These are phyloP conservation scores for Thecophora atra DNA, from an alignment of 2,888 invertebrate genomes.

Conservation along the genomic window DNA sequence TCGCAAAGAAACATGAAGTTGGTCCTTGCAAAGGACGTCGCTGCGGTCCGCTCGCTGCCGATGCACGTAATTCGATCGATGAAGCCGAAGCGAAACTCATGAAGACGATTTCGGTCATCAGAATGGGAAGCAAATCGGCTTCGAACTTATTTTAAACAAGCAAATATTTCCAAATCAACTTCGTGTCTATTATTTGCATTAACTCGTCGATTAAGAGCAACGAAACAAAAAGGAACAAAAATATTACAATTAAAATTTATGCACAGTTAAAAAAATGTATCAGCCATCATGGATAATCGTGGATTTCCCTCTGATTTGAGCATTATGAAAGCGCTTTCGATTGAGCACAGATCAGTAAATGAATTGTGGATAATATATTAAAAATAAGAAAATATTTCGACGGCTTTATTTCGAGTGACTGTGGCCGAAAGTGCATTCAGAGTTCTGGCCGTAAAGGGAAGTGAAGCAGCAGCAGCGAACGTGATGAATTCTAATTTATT, in stretches of 20 bases:
- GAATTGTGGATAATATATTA: background rate
- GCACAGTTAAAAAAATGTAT: no score
- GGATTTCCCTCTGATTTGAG: conserved; percentile 17
- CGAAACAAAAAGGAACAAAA: background rate
- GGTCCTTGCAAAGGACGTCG: conserved; percentile 13
- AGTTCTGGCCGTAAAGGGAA: background rate
- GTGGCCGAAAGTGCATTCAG: background rate
- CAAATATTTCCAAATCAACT: no score
- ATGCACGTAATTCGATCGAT: conserved; percentile 27
- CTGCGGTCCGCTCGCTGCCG: background rate
- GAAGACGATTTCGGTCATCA: background rate
- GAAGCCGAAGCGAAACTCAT: background rate
- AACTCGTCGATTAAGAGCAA: background rate
- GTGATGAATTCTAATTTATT: conserved; percentile 26
- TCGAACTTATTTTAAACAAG: no score
- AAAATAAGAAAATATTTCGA: background rate
- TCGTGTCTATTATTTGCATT: no score
- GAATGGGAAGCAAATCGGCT: no score
- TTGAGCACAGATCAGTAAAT: no score
- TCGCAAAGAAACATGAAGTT: conserved; percentile 4
- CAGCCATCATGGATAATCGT: no score
- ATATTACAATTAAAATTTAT: no score
- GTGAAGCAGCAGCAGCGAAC: background rate
- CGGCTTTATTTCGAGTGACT: background rate
- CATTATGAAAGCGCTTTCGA: background rate